Evolutionary conservation across 2,888 invertebrate species (phyloP), one percentile per base, ranked within the genome.

Genomic region (Agonopterix heracliana): DNA sequence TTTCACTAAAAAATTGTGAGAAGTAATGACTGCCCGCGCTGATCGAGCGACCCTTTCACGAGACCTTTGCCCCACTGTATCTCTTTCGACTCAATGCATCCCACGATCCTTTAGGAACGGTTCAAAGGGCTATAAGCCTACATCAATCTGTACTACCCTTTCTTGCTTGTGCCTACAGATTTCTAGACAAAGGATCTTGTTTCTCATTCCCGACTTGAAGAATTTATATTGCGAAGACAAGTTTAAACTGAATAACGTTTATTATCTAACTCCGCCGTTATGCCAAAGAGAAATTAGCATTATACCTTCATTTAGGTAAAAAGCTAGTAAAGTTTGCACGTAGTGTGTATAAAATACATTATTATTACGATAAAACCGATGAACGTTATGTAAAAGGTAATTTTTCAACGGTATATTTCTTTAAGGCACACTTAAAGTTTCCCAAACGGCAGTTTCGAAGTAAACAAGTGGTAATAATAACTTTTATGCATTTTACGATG

Each of bases 61-160:
- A 48, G 53, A 56, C 50, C 61, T 53, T 62, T 61, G 53, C 55
- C 57, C 56, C 56, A 40, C 54, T 64, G 61, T 66, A 65, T 64
- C 60, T 62, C 56, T 66, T 60, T 56, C 66, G 51, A 59, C 61
- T 61, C 63, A 65, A 57, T 68, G 66, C 68, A 61, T 59, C 66
- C 59, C 50, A 61, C 56, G 63, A 60, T 58, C 46, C 46, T 46
- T 46, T 46, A 13, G n/a, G 46, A 46, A 51, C 38, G 38, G 35
- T 12, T 35, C 26, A 43, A 43, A 46, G 43, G n/a, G 11, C 41
- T 41, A 11, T 46, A 9, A 41, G n/a, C 38, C n/a, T 12, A 41
- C 41, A 43, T 17, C 43, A 17, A 43, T 43, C 41, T 41, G 12
- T 41, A 13, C 12, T 41, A 38, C n/a, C 38, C 38, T 38, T 38